Percentiles rank a stretch among this genome's conserved stretches.
These are phyloP conservation scores for Caenorhabditis angaria DNA, from an alignment of 2,888 invertebrate genomes.

Conservation along the genomic window DNA sequence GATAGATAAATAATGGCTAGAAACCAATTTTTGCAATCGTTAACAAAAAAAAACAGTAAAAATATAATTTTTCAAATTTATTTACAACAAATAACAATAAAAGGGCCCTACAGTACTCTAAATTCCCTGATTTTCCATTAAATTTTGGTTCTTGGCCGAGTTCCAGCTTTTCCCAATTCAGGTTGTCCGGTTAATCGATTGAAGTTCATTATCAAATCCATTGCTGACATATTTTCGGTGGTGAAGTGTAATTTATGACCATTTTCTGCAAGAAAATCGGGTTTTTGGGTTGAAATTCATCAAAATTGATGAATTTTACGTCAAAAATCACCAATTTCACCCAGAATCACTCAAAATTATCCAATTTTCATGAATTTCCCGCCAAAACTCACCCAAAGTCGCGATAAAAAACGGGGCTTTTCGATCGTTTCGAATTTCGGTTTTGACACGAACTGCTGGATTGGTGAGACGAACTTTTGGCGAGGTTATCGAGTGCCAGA, in stretches of 20 bases:
- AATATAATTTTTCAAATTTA: not conserved
- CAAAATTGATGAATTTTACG: no score
- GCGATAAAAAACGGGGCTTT: constrained; percentile 64
- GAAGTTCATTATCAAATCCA: constrained; percentile 67
- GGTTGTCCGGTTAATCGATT: constrained; percentile 67
- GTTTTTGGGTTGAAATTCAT: no score
- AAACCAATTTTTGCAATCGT: not conserved
- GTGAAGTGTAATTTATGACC: constrained; percentile 64
- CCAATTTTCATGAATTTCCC: constrained; percentile 1
- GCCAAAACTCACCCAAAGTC: constrained; percentile 51
- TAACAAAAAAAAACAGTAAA: not conserved
- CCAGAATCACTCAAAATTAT: no score
- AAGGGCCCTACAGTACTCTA: constrained; percentile 2
- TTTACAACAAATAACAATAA: constrained; percentile 13
- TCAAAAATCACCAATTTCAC: no score
- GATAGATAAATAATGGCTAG: no score
- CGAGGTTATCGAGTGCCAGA: constrained; percentile 64
- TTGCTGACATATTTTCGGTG: constrained; percentile 65
- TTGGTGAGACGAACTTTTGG: constrained; percentile 66
- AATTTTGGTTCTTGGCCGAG: constrained; percentile 52
- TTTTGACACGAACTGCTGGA: constrained; percentile 55
- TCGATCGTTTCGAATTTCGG: constrained; percentile 67
- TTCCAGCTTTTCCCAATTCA: constrained; percentile 66
- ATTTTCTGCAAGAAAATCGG: no score
- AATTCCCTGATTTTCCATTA: constrained; percentile 10